phyloP scores from a whole-genome alignment of 2,888 invertebrate species.

The Drosophila fulvimacula region DNA sequence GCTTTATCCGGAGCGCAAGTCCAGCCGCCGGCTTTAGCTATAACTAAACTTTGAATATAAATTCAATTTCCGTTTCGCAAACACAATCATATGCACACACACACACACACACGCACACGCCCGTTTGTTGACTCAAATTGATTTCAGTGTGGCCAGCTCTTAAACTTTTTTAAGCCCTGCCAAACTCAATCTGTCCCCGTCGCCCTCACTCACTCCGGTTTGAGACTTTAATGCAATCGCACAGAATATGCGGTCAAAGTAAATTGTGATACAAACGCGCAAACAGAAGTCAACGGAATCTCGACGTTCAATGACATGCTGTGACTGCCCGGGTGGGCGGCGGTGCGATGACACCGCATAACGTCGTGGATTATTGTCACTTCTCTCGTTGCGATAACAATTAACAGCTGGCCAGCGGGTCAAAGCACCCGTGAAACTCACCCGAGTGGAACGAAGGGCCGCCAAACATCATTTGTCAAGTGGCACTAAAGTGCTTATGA shows the following conservation, averaged over 20 bases:
- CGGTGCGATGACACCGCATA: slow-evolving; percentile 1
- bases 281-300: slow-evolving; percentile 18
- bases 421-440: slow-evolving; percentile 12
- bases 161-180: background rate
- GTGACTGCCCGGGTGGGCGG: background rate
- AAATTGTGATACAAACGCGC: background rate
- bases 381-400: slow-evolving; percentile 20
- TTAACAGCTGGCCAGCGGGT: slow-evolving; percentile 21
- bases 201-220: background rate
- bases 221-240: background rate
- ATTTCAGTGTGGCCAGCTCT: slow-evolving; percentile 14
- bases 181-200: background rate
- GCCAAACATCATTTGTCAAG: background rate
- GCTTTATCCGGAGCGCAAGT: background rate
- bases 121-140: slow-evolving; percentile 35
- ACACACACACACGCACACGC: background rate
- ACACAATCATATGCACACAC: slow-evolving; percentile 13
- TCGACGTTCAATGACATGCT: slow-evolving; percentile 16
- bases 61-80: slow-evolving; percentile 48
- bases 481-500: background rate
- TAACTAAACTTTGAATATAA: slow-evolving; percentile 18
- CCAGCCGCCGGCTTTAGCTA: slow-evolving; percentile 1
- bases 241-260: slow-evolving; percentile 1
- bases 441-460: slow-evolving; percentile 3
- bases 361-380: slow-evolving; percentile 7